Base-by-base conservation (phyloP, 2,888 invertebrate species). In the Epsilonema sp. region DNA sequence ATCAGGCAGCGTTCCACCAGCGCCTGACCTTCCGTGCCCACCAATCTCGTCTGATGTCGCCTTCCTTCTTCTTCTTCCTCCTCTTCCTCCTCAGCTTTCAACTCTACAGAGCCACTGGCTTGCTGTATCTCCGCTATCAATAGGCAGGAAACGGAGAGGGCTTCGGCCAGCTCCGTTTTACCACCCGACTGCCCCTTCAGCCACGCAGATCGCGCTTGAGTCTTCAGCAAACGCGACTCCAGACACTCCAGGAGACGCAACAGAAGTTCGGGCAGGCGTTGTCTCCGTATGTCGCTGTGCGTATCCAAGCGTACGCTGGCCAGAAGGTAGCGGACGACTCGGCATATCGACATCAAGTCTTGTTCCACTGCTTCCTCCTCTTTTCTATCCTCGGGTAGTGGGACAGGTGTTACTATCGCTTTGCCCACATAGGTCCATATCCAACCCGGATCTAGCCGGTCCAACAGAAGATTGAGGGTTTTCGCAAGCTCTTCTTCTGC, bases 391-490 rank as follows among this genome's bases (percentile, higher is more conserved):
- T n/a, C n/a, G n/a, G n/a, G n/a, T n/a, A n/a, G n/a, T n/a, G n/a
- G n/a, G n/a, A n/a, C n/a, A n/a, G n/a, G n/a, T n/a, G n/a, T n/a
- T n/a, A n/a, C n/a, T n/a, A n/a, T n/a, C n/a, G n/a, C n/a, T n/a
- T n/a, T n/a, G 1, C 64, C 67, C 54, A 81, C 75, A 60, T 79
- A 83, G 52, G 77, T 76, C 85, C 86, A 86, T 47, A 85, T 77
- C 60, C 82, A 85, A 48, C 78, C 78, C n/a, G 80, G 78, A 61
- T 84, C 82, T 51, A 85, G 72, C 0, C 82, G 79, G 46, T 79
- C 78, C 62, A 86, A 81, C 24, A 86, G 67, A 52, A 84, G 70
- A 68, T 84, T 85, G 1, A 82, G 82, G 21, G 80, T 81, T 66
- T 84, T 84, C 16, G 79, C 72, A 37, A 83, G 73, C 62, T 85